Evolutionary conservation across 1,140 invertebrate genomes (phyloP).

Genomic region (Drosophila erecta): DNA sequence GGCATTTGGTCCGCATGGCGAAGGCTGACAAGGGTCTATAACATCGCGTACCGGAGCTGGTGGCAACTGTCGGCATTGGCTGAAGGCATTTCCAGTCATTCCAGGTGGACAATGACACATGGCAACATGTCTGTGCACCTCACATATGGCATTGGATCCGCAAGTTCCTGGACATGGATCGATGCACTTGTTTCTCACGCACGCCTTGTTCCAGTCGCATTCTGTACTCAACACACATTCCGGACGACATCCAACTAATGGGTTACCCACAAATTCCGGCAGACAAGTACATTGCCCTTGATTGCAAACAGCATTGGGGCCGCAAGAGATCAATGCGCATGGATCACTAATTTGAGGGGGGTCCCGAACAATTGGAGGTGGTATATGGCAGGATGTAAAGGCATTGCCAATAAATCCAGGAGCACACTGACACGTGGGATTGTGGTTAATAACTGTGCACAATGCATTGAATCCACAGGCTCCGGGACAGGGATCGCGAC

Average conservation of each 20-base stretch:
- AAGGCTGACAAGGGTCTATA: constrained; percentile 86
- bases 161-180: constrained; percentile 91
- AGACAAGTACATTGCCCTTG: constrained; percentile 86
- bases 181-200: constrained; percentile 89
- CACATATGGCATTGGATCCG: constrained; percentile 89
- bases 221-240: constrained; percentile 94
- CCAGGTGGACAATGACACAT: constrained; percentile 75
- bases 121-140: constrained; percentile 89
- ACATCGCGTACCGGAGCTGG: constrained; percentile 69
- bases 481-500: constrained; percentile 92
- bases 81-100: constrained; percentile 77
- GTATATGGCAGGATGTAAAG: constrained; percentile 84
- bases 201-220: constrained; percentile 90
- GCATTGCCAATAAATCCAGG: constrained; percentile 85
- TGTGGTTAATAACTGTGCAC: constrained; percentile 88
- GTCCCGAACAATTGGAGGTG: constrained; percentile 60
- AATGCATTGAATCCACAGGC: constrained; percentile 91
- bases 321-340: constrained; percentile 88
- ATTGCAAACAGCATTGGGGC: constrained; percentile 88
- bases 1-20: constrained; percentile 87
- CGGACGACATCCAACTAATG: constrained; percentile 89
- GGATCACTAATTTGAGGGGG: constrained; percentile 71
- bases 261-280: constrained; percentile 88
- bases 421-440: constrained; percentile 88
- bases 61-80: constrained; percentile 53